Conservation (phyloP, 2,888 invertebrate genomes). For the Esperia sulphurella region DNA sequence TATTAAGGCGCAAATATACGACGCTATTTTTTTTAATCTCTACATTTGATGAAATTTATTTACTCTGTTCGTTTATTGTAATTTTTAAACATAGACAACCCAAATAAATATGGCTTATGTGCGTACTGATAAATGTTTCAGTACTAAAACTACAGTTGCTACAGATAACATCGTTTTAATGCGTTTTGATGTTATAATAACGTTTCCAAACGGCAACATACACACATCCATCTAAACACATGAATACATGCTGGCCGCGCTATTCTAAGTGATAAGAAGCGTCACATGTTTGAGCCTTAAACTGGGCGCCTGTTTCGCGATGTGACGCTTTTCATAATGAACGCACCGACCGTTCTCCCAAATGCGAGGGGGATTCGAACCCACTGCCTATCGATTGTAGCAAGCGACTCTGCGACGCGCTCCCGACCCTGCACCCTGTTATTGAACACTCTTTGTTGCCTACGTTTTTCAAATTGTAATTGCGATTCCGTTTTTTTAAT, state of each 20-base stretch:
- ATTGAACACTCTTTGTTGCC: slow-evolving; percentile 45
- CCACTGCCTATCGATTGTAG: slow-evolving; percentile 43
- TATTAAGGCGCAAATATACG: slow-evolving; percentile 28
- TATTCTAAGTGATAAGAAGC: too few species aligned
- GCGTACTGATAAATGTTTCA: too few species aligned
- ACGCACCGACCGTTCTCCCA: slow-evolving; percentile 41
- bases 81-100: too few species aligned
- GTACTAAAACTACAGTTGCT: too few species aligned
- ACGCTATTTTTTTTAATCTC: not conserved
- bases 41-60: slow-evolving; percentile 11
- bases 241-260: too few species aligned
- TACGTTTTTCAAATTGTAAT: slow-evolving; percentile 33
- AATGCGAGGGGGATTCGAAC: slow-evolving; percentile 32
- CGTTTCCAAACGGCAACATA: too few species aligned
- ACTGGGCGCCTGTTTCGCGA: slow-evolving; percentile 60
- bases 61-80: too few species aligned
- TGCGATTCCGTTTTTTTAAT: not conserved
- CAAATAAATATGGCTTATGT: too few species aligned
- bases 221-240: too few species aligned
- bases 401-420: slow-evolving; percentile 22
- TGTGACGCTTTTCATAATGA: slow-evolving; percentile 77
- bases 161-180: too few species aligned
- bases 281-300: slow-evolving; percentile 20
- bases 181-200: too few species aligned
- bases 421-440: slow-evolving; percentile 31